These are phyloP conservation scores for Temnopleurus reevesii DNA, from an alignment of 53 echinoderm and acorn worm genomes.

Conservation along the genomic window DNA sequence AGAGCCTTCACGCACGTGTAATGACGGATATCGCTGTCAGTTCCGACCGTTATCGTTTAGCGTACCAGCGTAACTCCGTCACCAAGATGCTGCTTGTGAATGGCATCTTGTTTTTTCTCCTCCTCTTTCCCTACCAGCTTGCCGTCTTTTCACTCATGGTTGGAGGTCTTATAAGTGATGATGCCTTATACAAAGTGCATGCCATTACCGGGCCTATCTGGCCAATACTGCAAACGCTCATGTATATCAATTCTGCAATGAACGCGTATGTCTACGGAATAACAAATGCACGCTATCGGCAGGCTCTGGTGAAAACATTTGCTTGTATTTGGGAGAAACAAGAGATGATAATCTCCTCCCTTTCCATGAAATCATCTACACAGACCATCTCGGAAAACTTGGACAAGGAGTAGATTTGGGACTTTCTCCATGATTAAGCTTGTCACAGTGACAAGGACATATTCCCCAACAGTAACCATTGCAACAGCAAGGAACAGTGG, in stretches of 20 bases:
- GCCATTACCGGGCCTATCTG: not conserved
- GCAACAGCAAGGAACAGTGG: no score
- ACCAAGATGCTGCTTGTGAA: constrained; percentile 60
- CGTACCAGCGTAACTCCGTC: constrained; percentile 14
- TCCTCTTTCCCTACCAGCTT: constrained; percentile 45
- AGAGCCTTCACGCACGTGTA: constrained; percentile 46
- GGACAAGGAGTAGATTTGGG: not conserved
- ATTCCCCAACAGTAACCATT: no score
- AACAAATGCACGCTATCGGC: constrained; percentile 64
- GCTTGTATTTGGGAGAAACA: constrained; percentile 50
- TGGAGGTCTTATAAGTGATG: not conserved
- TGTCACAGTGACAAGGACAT: no score
- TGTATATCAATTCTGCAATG: constrained; percentile 65
- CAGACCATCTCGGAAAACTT: constrained; percentile 29
- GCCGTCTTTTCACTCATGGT: constrained; percentile 37
- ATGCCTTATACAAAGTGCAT: not conserved
- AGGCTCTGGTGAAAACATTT: constrained; percentile 61
- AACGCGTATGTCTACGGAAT: constrained; percentile 68
- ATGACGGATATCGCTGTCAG: not conserved
- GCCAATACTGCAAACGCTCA: constrained; percentile 46
- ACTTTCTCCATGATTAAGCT: no score
- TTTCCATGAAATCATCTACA: constrained; percentile 40
- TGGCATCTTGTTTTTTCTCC: constrained; percentile 48
- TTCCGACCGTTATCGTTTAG: constrained; percentile 3
- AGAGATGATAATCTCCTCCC: not conserved